Conservation (phyloP, 2,888 invertebrate genomes). For the Bruchidius siliquastri region DNA sequence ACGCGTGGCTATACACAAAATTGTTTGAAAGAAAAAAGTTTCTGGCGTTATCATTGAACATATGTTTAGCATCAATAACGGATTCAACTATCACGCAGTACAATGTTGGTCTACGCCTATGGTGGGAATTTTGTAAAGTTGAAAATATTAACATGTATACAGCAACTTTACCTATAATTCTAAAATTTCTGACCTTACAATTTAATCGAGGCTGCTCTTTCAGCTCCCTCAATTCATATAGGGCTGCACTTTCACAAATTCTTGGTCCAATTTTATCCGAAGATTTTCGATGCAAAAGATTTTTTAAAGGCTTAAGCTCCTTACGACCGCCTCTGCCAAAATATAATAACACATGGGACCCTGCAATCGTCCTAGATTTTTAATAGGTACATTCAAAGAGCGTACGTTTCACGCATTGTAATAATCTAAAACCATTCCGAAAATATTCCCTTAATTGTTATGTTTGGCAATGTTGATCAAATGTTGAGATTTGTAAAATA, state of each 20-base stretch:
- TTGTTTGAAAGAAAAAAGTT: no score
- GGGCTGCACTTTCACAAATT: slow-evolving; percentile 11
- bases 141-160: slow-evolving; percentile 1
- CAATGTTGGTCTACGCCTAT: slow-evolving; percentile 9
- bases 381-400: no score
- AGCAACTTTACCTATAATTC: neutral
- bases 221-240: slow-evolving; percentile 10
- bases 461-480: no score
- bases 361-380: neutral
- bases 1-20: no score
- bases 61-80: slow-evolving; percentile 8
- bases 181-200: slow-evolving; percentile 6
- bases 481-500: no score
- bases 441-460: no score
- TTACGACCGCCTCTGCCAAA: slow-evolving; percentile 5
- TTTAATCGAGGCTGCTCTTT: slow-evolving; percentile 7
- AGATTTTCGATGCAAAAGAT: slow-evolving; percentile 9
- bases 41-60: slow-evolving; percentile 11
- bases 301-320: slow-evolving; percentile 10
- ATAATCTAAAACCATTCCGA: no score
- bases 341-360: neutral
- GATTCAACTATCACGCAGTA: slow-evolving; percentile 11
- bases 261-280: neutral
- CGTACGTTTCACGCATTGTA: no score
- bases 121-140: slow-evolving; percentile 11